Evolutionary conservation across 2,113 vertebrate species (phyloP).

Genomic region (Jacana jacana): DNA sequence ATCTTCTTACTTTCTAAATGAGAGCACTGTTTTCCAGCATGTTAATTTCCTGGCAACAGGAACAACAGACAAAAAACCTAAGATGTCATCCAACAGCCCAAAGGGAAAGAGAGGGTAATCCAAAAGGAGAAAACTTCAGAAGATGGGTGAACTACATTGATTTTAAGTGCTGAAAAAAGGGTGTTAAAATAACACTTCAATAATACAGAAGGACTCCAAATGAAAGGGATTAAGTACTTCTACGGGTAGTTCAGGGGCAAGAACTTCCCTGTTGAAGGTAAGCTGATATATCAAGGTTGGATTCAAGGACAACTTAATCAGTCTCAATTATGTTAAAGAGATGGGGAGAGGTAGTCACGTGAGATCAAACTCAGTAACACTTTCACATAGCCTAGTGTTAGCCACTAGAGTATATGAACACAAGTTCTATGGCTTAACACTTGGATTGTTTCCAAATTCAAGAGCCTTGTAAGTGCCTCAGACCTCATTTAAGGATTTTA

Average conservation of each 20-base stretch:
- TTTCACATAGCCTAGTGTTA: neutral
- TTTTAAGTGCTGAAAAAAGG: neutral
- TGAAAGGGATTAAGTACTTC: neutral
- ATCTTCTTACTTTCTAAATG: neutral
- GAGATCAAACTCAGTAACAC: neutral
- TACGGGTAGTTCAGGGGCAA: neutral
- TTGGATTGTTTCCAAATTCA: neutral
- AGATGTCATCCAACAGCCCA: neutral
- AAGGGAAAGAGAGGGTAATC: neutral
- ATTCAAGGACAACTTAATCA: constrained; percentile 57
- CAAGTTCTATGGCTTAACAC: neutral
- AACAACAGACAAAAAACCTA: neutral
- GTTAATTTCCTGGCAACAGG: neutral
- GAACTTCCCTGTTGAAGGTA: neutral
- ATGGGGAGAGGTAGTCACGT: neutral
- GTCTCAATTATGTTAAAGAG: neutral
- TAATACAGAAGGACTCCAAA: neutral
- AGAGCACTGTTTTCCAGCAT: neutral
- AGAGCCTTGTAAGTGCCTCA: neutral
- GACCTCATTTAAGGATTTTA: neutral
- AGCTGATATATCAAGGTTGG: neutral
- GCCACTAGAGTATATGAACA: neutral
- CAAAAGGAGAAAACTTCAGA: neutral
- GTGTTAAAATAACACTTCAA: neutral
- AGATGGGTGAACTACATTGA: neutral